A percentile compares a stretch with the other conserved stretches of the same genome.
Conservation (phyloP, 2,113 vertebrate species). For the Epinephelus lanceolatus region DNA sequence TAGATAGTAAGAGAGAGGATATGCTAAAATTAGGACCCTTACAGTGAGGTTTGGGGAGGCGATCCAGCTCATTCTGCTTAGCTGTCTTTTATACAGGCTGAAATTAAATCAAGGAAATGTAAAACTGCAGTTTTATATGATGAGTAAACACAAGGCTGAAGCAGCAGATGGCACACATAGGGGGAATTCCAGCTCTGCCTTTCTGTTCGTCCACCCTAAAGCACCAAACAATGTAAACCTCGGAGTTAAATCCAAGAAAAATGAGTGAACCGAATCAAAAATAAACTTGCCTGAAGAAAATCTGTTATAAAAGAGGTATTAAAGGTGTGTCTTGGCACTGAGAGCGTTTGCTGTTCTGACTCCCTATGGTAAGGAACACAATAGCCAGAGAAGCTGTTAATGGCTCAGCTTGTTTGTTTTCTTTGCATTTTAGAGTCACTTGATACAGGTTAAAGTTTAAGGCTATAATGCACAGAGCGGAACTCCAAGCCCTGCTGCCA, state of each 20-base stretch:
- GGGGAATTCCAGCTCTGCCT: slow-evolving; percentile 38
- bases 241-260: slow-evolving; percentile 25
- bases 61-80: slow-evolving; percentile 8
- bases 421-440: slow-evolving; percentile 13
- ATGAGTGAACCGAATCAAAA: neutral
- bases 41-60: neutral
- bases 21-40: slow-evolving; percentile 33
- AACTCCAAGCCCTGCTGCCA: slow-evolving; percentile 41
- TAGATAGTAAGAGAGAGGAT: slow-evolving; percentile 20
- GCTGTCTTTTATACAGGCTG: slow-evolving; percentile 27
- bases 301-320: neutral
- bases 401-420: slow-evolving; percentile 53
- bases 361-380: slow-evolving; percentile 27
- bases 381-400: slow-evolving; percentile 24
- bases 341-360: neutral
- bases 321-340: slow-evolving; percentile 12
- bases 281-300: slow-evolving; percentile 14
- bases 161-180: neutral
- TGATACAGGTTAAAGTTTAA: slow-evolving; percentile 64
- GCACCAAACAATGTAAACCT: neutral
- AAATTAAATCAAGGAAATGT: slow-evolving; percentile 51
- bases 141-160: slow-evolving; percentile 16
- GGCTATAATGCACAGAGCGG: slow-evolving; percentile 55
- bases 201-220: neutral
- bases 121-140: slow-evolving; percentile 44